Evolutionary conservation across 2,888 invertebrate genomes (phyloP).

Genomic region (Netelia fuscicornis): DNA sequence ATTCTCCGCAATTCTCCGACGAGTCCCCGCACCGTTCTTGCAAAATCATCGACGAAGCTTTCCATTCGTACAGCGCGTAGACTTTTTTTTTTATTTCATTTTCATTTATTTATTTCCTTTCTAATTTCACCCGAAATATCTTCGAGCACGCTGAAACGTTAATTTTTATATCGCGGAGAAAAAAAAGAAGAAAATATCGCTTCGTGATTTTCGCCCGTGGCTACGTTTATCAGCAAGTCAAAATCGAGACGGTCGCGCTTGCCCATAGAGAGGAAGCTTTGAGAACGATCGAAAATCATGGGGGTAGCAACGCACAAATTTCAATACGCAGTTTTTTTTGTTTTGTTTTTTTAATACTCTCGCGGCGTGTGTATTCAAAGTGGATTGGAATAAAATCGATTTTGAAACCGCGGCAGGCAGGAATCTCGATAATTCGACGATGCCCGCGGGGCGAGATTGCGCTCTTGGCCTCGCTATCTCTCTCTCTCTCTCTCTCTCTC

Average conservation of each 20-base stretch:
- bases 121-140: not conserved
- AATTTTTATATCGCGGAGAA: too few relatives aligned
- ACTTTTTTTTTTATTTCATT: not conserved
- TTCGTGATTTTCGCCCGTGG: too few relatives aligned
- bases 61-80: not conserved
- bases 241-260: too few relatives aligned
- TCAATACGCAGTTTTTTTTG: not conserved
- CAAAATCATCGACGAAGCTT: not conserved
- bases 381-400: conserved; percentile 34
- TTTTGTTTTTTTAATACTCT: not conserved
- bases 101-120: too few relatives aligned
- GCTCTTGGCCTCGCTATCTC: not conserved
- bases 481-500: too few relatives aligned
- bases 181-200: too few relatives aligned
- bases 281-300: not conserved
- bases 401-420: conserved; percentile 36
- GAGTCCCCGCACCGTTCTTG: too few relatives aligned
- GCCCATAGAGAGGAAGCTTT: too few relatives aligned
- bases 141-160: too few relatives aligned
- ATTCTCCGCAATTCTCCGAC: conserved; percentile 23
- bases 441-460: conserved; percentile 62
- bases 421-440: conserved; percentile 66
- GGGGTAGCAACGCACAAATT: not conserved
- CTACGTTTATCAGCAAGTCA: too few relatives aligned
- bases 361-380: not conserved